A percentile compares a stretch with the other conserved stretches of the same genome.
These are phyloP conservation scores for Corydoras maculifer DNA, from an alignment of 2,113 vertebrate genomes.

Conservation along the genomic window DNA sequence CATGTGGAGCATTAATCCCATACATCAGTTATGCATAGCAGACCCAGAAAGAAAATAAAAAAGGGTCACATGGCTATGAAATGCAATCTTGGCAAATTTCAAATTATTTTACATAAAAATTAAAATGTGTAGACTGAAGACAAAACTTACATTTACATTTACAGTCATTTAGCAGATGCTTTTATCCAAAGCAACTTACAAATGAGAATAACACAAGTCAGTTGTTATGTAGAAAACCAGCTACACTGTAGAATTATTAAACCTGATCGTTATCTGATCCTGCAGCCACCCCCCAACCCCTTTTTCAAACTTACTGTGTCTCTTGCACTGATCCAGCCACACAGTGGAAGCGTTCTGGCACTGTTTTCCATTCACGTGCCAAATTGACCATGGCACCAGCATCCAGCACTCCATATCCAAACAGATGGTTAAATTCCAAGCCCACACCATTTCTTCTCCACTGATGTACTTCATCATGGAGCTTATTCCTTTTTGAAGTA, in stretches of 20 bases:
- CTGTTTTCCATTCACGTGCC: conserved; percentile 93
- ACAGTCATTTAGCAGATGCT: too few relatives aligned
- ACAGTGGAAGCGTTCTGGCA: conserved; percentile 95
- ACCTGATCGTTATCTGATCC: too few relatives aligned
- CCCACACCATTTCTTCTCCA: conserved; percentile 94
- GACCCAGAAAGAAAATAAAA: background rate
- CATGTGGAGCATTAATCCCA: conserved; percentile 1
- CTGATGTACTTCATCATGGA: conserved; percentile 93
- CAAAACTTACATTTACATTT: too few relatives aligned
- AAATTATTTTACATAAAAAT: too few relatives aligned
- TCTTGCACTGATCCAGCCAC: conserved; percentile 89
- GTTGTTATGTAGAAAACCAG: too few relatives aligned
- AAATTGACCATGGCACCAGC: conserved; percentile 97
- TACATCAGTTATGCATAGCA: background rate
- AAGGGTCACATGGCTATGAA: background rate
- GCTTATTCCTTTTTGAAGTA: conserved; percentile 96
- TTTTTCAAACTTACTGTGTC: conserved; percentile 73
- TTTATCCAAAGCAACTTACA: too few relatives aligned
- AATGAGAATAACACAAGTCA: too few relatives aligned
- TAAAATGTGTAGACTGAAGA: too few relatives aligned
- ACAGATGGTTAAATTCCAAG: conserved; percentile 96
- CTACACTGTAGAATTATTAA: too few relatives aligned
- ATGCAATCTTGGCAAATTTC: background rate
- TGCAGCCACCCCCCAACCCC: background rate
- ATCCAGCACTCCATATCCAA: conserved; percentile 93